Conservation (phyloP, 2,113 vertebrate genomes). For the Deroptyus accipitrinus region DNA sequence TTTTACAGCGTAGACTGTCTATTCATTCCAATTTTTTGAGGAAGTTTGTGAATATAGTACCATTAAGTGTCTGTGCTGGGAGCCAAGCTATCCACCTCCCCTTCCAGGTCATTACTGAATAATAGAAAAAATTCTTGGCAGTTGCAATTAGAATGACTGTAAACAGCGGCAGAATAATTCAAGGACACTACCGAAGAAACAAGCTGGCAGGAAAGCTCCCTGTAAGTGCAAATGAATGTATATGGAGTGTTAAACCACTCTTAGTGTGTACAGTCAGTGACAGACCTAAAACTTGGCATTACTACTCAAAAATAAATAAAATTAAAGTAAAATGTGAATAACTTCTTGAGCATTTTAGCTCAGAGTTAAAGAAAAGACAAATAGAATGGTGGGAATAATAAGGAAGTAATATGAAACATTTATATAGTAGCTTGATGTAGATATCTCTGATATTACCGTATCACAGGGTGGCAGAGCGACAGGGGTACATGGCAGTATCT, state of each 20-base stretch:
- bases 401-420: background rate
- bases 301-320: background rate
- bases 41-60: background rate
- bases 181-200: background rate
- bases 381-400: background rate
- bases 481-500: background rate
- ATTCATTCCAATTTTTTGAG: background rate
- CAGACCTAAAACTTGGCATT: background rate
- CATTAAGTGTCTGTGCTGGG: background rate
- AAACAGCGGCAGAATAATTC: background rate
- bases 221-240: background rate
- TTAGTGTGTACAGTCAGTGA: background rate
- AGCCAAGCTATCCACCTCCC: background rate
- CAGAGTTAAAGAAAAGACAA: background rate
- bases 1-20: background rate
- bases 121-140: background rate
- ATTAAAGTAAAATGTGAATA: background rate
- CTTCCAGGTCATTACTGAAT: background rate
- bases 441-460: accelerated
- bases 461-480: background rate
- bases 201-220: background rate
- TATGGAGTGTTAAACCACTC: background rate
- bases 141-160: background rate
- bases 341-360: background rate
- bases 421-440: background rate